A percentile compares a stretch with the other conserved stretches of the same genome.
Conservation (phyloP, 2,888 invertebrate species). For the Bimastos eiseni region DNA sequence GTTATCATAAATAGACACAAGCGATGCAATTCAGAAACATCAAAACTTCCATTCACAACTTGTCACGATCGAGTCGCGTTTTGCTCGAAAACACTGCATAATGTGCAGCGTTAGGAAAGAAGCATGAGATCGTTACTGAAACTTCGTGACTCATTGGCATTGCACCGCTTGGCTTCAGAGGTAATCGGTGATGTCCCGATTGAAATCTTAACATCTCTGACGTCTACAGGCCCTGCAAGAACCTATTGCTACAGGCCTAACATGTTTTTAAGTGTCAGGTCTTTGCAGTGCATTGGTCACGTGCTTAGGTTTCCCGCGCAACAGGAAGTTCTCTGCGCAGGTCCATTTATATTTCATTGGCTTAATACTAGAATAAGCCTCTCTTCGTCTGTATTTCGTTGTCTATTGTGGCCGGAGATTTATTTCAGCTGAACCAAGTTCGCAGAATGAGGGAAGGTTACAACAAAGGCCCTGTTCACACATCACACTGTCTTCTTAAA, state of each 20-base stretch:
- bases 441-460: too few relatives aligned
- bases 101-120: not conserved
- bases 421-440: too few relatives aligned
- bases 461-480: too few relatives aligned
- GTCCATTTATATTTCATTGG: too few relatives aligned
- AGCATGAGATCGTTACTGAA: not conserved
- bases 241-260: not conserved
- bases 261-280: not conserved
- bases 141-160: not conserved
- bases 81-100: not conserved
- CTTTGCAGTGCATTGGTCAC: not conserved
- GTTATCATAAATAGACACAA: too few relatives aligned
- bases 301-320: not conserved
- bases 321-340: too few relatives aligned
- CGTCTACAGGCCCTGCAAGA: too few relatives aligned
- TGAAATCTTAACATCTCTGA: too few relatives aligned
- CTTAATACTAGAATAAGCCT: too few relatives aligned
- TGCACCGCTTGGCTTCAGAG: not conserved
- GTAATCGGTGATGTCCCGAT: not conserved
- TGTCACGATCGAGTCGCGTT: not conserved
- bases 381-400: too few relatives aligned
- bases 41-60: not conserved
- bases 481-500: too few relatives aligned
- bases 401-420: too few relatives aligned
- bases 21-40: not conserved